Evolutionary conservation across 2,113 vertebrate species (phyloP).

Genomic region (Chiloscyllium plagiosum): DNA sequence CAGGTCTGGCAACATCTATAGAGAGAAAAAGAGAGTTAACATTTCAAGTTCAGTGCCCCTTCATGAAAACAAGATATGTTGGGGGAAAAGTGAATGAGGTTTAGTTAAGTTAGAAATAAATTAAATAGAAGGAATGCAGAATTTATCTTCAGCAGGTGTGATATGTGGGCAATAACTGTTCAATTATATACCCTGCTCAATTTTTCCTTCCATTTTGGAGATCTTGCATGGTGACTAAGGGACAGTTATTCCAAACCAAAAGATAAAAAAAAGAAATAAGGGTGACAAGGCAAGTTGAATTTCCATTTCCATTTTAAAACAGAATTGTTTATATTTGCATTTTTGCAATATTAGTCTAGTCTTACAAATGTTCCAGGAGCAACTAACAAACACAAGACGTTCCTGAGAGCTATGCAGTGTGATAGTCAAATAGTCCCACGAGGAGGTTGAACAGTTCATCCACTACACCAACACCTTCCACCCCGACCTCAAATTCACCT

Average conservation of each 20-base stretch:
- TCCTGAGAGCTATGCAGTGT: background rate
- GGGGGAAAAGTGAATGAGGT: background rate
- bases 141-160: background rate
- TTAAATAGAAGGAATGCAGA: background rate
- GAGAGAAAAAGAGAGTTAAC: no score
- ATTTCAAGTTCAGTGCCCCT: no score
- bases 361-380: background rate
- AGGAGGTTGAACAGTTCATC: no score
- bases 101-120: background rate
- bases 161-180: background rate
- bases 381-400: background rate
- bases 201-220: background rate
- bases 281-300: background rate
- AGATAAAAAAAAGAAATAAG: background rate
- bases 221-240: background rate
- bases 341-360: background rate
- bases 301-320: background rate
- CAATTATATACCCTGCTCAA: background rate
- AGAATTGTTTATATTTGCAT: background rate
- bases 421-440: background rate
- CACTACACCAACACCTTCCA: no score
- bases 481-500: no score
- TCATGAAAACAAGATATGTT: no score
- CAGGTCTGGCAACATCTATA: no score
- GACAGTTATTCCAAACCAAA: no score